These are phyloP conservation scores for Dendroctonus ponderosae DNA, from an alignment of 1,140 invertebrate genomes.

Conservation along the genomic window DNA sequence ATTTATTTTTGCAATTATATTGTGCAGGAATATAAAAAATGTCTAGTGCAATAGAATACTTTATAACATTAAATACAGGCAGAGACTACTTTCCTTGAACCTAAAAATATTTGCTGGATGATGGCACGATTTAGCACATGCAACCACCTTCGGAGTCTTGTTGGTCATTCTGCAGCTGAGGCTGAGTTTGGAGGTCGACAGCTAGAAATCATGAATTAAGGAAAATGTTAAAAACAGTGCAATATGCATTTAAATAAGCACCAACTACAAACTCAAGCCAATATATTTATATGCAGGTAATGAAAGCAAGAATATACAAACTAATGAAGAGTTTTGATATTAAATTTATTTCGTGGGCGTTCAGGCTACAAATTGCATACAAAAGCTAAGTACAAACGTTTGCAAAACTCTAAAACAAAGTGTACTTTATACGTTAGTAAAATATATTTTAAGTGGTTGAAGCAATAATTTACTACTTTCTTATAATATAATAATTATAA, in stretches of 20 bases:
- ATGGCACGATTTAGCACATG: constrained; percentile 60
- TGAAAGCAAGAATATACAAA: too few species aligned
- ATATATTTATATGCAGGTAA: too few species aligned
- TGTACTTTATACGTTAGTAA: too few species aligned
- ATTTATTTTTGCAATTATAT: too few species aligned
- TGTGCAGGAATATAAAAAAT: not conserved
- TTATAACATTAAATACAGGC: constrained; percentile 39
- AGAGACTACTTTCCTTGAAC: constrained; percentile 41
- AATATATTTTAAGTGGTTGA: too few species aligned
- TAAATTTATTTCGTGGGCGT: constrained; percentile 13
- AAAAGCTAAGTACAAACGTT: constrained; percentile 1
- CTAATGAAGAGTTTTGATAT: not conserved
- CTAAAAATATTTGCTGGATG: constrained; percentile 4
- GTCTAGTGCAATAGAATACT: constrained; percentile 8
- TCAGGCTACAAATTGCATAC: constrained; percentile 13
- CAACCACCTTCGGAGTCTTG: constrained; percentile 76
- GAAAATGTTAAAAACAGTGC: constrained; percentile 36
- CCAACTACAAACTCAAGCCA: too few species aligned
- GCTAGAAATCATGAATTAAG: constrained; percentile 56
- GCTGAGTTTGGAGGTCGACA: constrained; percentile 76
- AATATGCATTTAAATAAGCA: too few species aligned
- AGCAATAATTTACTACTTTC: too few species aligned
- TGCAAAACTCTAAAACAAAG: too few species aligned
- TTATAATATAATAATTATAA: too few species aligned
- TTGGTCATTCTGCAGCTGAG: constrained; percentile 68